Evolutionary conservation across 2,113 vertebrate genomes (phyloP), one percentile per base, ranked within the genome.

Genomic region (Myrmophylax atrothorax): DNA sequence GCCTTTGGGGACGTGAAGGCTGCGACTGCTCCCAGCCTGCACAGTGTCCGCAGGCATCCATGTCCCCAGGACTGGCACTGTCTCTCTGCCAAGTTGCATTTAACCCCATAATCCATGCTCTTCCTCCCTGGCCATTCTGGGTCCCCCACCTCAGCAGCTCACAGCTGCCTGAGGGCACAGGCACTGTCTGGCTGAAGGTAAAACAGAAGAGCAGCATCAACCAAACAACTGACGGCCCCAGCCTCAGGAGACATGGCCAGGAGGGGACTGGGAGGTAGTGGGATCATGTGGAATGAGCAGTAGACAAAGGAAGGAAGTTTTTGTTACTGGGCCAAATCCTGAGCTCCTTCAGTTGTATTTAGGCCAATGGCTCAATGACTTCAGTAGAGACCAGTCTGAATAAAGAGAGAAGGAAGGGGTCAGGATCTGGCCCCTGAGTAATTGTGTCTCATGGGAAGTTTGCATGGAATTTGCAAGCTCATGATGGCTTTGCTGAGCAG

Each of bases 231-330:
- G 76, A 67, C 10, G 7, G 75, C 17, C 68, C 42, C 63, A 49
- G 66, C 40, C 89, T 83, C 10, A 0, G 52, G 93, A 97, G 92
- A 89, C 4, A 0, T 63, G 79, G 84, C 79, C 92, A 73, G 84
- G 44, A 87, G 90, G 74, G 64, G 82, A 53, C 89, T 4, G 20
- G 78, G 83, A 84, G 66, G 90, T 10, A 76, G 55, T 15, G n/a
- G 80, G 66, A 83, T 95, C 66, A 2, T 59, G 55, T 17, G 40
- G 74, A 89, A 56, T 28, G 92, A 97, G 79, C 63, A 62, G 88
- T 24, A 93, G 87, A 95, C 81, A 93, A 96, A 97, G 94, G 96
- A 96, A 97, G 97, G 95, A 97, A 97, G 94, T 94, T 97, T 91
- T 97, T 95, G 95, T 96, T 92, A 37, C 85, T 87, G 72, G 83